These are phyloP conservation scores for Dryadula phaetusa DNA, from an alignment of 2,888 invertebrate species.

Conservation along the genomic window DNA sequence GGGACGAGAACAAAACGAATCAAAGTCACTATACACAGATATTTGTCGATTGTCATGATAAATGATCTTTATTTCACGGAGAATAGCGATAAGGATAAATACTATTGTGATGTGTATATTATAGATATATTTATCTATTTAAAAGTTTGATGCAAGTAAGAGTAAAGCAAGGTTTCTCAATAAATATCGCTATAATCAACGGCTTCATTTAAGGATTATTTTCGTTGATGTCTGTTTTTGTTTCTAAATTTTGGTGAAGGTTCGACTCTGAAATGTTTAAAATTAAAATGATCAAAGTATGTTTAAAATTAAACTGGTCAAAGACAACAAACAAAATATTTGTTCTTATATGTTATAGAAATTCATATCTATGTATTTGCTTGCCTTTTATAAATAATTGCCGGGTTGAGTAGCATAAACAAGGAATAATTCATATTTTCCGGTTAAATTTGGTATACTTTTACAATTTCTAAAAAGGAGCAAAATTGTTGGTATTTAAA, in stretches of 20 bases:
- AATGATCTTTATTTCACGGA: constrained; percentile 17
- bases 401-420: too few relatives aligned
- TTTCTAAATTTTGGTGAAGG: not conserved
- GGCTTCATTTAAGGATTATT: not conserved
- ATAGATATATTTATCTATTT: not conserved
- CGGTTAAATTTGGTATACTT: too few relatives aligned
- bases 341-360: too few relatives aligned
- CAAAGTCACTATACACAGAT: constrained; percentile 11
- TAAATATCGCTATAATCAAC: not conserved
- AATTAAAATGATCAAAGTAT: too few relatives aligned
- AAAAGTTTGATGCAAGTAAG: not conserved
- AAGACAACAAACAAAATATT: too few relatives aligned
- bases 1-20: constrained; percentile 26
- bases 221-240: not conserved
- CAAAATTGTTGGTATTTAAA: too few relatives aligned
- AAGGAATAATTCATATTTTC: too few relatives aligned
- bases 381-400: too few relatives aligned
- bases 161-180: not conserved
- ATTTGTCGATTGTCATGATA: constrained; percentile 31
- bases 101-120: not conserved
- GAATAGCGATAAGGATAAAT: constrained; percentile 19
- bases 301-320: too few relatives aligned
- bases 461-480: too few relatives aligned
- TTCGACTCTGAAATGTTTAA: too few relatives aligned
- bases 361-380: too few relatives aligned